Base-by-base conservation (phyloP, 2,888 invertebrate genomes). In the Melanargia galathea region DNA sequence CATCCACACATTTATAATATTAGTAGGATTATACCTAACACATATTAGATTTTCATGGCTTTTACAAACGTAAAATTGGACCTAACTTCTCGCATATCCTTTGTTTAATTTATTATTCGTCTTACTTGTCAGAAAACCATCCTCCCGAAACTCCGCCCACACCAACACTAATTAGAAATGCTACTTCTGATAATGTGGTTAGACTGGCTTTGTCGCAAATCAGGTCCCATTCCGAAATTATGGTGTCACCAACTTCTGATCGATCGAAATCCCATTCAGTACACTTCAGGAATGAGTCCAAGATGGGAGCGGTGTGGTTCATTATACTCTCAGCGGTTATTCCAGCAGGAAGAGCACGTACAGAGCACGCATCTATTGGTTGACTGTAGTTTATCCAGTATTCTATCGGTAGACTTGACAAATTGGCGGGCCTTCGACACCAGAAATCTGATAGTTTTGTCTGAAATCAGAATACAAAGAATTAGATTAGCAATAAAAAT, bases 91-190 rank as follows among this genome's bases (percentile, higher is more conserved):
- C n/a, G n/a, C n/a, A n/a, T n/a, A n/a, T n/a, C n/a, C n/a, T n/a
- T n/a, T n/a, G n/a, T n/a, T n/a, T n/a, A n/a, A n/a, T n/a, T n/a
- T n/a, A n/a, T n/a, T n/a, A 46, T 46, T 26, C 22, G 52, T 64
- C 80, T 79, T 71, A 91, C 93, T 93, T 95, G 84, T 96, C 96
- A 7, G 96, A 96, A 60, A 96, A 92, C 83, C 95, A 94, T 22
- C 96, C 96, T 64, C 95, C 95, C n/a, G 95, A 92, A 16, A 96
- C 93, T 58, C 96, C 96, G 58, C 96, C 96, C 46, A 94, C 87
- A 63, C 95, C 95, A n/a, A 96, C 95, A 38, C 96, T 96, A 24
- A 94, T 89, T 66, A 96, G 86, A 82, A 96, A 96, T 80, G 94
- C 93, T 86, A 95, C 95, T 84, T 96, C 96, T 11, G 95, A 94